These are phyloP conservation scores for Onychostruthus taczanowskii DNA, from an alignment of 2,113 vertebrate species.

Conservation along the genomic window DNA sequence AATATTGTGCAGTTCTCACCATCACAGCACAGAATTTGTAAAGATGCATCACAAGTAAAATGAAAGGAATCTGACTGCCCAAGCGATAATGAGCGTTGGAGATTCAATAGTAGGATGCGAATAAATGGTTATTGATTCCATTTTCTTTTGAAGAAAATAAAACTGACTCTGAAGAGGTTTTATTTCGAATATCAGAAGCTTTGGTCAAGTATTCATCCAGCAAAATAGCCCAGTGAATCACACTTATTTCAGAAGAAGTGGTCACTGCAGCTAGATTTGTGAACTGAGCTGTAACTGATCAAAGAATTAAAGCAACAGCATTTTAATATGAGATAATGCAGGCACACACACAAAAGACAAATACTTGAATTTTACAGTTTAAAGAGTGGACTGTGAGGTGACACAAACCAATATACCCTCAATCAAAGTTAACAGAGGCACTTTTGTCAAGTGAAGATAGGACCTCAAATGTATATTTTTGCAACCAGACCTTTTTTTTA, in stretches of 20 bases:
- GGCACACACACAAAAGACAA: neutral
- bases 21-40: neutral
- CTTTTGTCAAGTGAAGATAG: neutral
- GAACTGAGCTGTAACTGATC: neutral
- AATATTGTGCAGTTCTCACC: neutral
- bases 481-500: neutral
- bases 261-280: neutral
- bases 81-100: neutral
- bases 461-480: neutral
- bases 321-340: neutral
- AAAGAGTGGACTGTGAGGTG: neutral
- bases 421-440: neutral
- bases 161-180: neutral
- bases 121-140: neutral
- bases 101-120: neutral
- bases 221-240: neutral
- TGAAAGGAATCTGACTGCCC: neutral
- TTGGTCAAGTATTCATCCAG: neutral
- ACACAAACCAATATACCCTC: neutral
- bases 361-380: neutral
- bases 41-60: neutral
- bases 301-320: neutral
- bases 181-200: neutral
- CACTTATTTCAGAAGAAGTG: neutral
- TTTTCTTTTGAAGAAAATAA: neutral